phyloP scores from a whole-genome alignment of 2,888 invertebrate genomes.

The Acrocera orbiculus region DNA sequence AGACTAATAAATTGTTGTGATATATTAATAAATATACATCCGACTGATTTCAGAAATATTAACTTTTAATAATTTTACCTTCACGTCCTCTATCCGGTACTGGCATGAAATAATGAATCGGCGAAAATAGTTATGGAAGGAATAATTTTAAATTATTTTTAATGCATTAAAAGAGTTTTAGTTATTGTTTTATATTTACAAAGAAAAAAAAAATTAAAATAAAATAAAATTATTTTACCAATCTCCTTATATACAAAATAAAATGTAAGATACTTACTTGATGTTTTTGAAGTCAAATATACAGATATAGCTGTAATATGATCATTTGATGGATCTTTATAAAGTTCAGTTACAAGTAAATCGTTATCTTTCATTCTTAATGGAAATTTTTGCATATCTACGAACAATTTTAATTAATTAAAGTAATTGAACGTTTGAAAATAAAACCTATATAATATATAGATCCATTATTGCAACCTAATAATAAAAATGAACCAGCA shows the following conservation, averaged over 20 bases:
- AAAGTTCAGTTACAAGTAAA: slow-evolving; percentile 87
- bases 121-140: slow-evolving; percentile 10
- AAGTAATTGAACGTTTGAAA: neutral
- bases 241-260: neutral
- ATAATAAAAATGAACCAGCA: slow-evolving; percentile 83
- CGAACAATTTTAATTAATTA: slow-evolving; percentile 11
- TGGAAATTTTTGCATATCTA: slow-evolving; percentile 99
- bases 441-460: slow-evolving; percentile 82
- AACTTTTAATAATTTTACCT: slow-evolving; percentile 35
- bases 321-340: slow-evolving; percentile 85
- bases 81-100: slow-evolving; percentile 43
- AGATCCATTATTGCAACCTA: slow-evolving; percentile 92
- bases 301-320: slow-evolving; percentile 96
- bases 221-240: neutral
- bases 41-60: too few species aligned
- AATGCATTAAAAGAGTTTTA: too few species aligned
- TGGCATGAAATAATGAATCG: slow-evolving; percentile 33
- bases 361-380: slow-evolving; percentile 98
- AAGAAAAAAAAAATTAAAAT: neutral
- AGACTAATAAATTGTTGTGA: too few species aligned
- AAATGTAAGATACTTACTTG: slow-evolving; percentile 49
- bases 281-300: slow-evolving; percentile 96
- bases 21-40: too few species aligned
- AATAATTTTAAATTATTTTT: too few species aligned
- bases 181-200: too few species aligned